Percentiles rank a stretch among this genome's conserved stretches.
phyloP scores from a whole-genome alignment of 1,140 invertebrate species.

The Elysia chlorotica region DNA sequence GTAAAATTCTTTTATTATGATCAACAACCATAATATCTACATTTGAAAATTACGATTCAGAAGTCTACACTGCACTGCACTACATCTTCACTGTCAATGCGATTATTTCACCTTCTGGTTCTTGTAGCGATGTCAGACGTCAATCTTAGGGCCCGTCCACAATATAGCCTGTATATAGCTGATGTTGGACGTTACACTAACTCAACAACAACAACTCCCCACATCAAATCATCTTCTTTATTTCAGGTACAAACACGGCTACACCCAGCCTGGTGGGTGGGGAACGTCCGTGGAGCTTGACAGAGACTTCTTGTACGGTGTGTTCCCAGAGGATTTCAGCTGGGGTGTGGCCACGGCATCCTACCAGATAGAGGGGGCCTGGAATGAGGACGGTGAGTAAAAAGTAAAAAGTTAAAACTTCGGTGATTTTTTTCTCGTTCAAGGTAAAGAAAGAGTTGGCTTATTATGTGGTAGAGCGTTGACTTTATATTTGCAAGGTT shows the following conservation, averaged over 20 bases:
- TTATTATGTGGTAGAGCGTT: no score
- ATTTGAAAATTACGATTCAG: no score
- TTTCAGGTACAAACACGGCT: conserved; percentile 32
- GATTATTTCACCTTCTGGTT: no score
- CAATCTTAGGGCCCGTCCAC: no score
- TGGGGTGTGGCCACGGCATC: conserved; percentile 61
- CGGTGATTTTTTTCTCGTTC: background rate
- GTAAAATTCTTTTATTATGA: no score
- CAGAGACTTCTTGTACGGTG: conserved; percentile 40
- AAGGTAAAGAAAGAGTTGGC: no score
- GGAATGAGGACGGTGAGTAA: conserved; percentile 55
- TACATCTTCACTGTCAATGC: no score
- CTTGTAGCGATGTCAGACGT: no score
- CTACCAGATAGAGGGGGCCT: conserved; percentile 63
- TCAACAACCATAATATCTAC: no score
- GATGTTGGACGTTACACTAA: background rate
- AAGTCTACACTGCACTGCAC: no score
- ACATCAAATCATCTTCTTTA: background rate
- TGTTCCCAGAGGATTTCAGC: conserved; percentile 56
- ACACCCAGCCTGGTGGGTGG: conserved; percentile 28
- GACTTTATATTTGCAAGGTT: no score
- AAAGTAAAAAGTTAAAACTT: background rate
- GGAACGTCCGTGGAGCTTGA: conserved; percentile 22
- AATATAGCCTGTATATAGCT: no score
- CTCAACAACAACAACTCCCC: background rate